Evolutionary conservation across 2,113 vertebrate genomes (phyloP), one percentile per base, ranked within the genome.

Genomic region (Marcusenius ussheri): DNA sequence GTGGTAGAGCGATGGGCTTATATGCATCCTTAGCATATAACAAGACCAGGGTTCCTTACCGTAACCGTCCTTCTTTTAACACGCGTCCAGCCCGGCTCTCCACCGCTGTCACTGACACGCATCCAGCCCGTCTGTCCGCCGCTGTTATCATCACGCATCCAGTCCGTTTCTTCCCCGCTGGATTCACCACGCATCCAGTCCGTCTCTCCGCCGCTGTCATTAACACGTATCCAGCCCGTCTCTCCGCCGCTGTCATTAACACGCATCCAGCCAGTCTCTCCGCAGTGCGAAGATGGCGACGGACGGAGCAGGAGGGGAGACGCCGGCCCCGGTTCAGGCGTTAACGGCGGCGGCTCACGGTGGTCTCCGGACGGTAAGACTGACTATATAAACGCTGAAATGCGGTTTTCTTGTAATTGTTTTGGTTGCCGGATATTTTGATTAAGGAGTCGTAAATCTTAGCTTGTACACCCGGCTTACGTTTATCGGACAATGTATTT

Each of bases 201-300:
- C 0, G 58, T 66, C 58, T 66, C 6, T 62, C 58, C 8, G 21
- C 8, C 58, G 24, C 58, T 62, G 58, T 62, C 58, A n/a, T 9
- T 62, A 62, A 62, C 58, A 62, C 21, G 58, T 31, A 74, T 66
- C 62, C 62, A 27, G 62, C n/a, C 62, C 0, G 62, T 66, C 62
- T 66, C 62, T 70, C 62, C 27, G 62, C 62, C 62, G 62, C 62
- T 70, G 62, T 70, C 62, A 70, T 31, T 70, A 70, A 70, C 62
- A 70, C 62, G 62, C 74, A 80, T 80, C 74, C 74, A 39, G 74
- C 74, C 74, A 6, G 31, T 80, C 74, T 35, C 74, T 80, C 74
- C 31, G 74, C 74, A 80, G 74, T 80, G 74, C 74, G 74, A 80
- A 80, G 74, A 80, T 80, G 74, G 74, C 74, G 74, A 80, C 74